Evolutionary conservation across 1,140 invertebrate species (phyloP).

Genomic region (Doryteuthis pealeii): DNA sequence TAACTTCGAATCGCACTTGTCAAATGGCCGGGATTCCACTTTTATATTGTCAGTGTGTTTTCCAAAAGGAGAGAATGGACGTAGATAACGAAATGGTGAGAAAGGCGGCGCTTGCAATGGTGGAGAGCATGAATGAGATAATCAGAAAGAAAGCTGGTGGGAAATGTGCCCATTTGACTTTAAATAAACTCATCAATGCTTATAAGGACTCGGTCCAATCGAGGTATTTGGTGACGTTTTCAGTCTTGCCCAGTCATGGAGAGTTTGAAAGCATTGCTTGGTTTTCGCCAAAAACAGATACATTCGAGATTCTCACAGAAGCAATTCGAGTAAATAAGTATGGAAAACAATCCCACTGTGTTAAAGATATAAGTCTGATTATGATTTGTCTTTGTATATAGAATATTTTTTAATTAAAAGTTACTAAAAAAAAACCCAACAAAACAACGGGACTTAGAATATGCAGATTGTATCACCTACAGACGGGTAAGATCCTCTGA

Average conservation of each 20-base stretch:
- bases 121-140: background rate
- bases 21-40: slow-evolving; percentile 33
- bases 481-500: too few relatives aligned
- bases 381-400: slow-evolving; percentile 53
- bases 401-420: too few relatives aligned
- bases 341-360: slow-evolving; percentile 49
- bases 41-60: background rate
- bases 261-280: slow-evolving; percentile 49
- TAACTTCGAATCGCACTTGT: slow-evolving; percentile 57
- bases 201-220: slow-evolving; percentile 28
- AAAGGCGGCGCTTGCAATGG: background rate
- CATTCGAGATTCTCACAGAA: slow-evolving; percentile 40
- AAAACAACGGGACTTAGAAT: too few relatives aligned
- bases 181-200: background rate
- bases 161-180: background rate
- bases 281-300: slow-evolving; percentile 26
- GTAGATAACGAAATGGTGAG: background rate
- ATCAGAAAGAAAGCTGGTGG: background rate
- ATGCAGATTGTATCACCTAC: too few relatives aligned
- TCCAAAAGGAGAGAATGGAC: background rate
- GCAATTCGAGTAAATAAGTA: slow-evolving; percentile 56
- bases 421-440: too few relatives aligned
- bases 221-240: slow-evolving; percentile 50
- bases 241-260: slow-evolving; percentile 45
- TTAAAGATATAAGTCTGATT: slow-evolving; percentile 44